Conservation (phyloP, 2,888 invertebrate genomes). For the Automeris io region DNA sequence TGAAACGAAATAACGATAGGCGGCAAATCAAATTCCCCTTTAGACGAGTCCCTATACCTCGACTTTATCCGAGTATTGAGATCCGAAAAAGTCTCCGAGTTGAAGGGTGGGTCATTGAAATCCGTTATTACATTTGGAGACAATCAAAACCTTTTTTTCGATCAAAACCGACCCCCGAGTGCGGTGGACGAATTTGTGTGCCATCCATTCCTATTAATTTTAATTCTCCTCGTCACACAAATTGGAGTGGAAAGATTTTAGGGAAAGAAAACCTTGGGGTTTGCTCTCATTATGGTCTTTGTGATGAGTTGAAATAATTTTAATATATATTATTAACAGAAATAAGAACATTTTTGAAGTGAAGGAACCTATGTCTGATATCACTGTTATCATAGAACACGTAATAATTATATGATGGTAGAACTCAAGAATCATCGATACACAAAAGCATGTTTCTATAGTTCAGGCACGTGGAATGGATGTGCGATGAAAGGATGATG, state of each 20-base stretch:
- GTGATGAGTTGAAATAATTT: background rate
- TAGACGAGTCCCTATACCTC: background rate
- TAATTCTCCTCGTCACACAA: slow-evolving; percentile 3
- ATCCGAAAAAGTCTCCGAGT: slow-evolving; percentile 13
- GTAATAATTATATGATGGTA: no score
- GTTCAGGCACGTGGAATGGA: no score
- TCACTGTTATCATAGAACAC: no score
- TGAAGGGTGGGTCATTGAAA: slow-evolving; percentile 43
- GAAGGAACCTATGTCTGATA: no score
- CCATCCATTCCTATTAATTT: slow-evolving; percentile 17
- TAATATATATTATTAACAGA: no score
- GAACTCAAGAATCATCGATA: no score
- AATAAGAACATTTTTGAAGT: no score
- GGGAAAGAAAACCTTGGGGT: background rate
- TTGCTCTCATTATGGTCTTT: background rate
- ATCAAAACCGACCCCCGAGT: slow-evolving; percentile 20
- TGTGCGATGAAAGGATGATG: no score
- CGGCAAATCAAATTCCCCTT: background rate
- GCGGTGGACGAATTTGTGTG: slow-evolving; percentile 21
- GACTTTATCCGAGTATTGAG: background rate
- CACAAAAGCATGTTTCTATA: no score
- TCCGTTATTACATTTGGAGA: slow-evolving; percentile 64
- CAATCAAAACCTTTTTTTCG: slow-evolving; percentile 28
- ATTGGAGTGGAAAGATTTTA: background rate
- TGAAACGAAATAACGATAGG: background rate